Base-by-base conservation (phyloP, 1,140 invertebrate genomes). In the Temnothorax longispinosus region DNA sequence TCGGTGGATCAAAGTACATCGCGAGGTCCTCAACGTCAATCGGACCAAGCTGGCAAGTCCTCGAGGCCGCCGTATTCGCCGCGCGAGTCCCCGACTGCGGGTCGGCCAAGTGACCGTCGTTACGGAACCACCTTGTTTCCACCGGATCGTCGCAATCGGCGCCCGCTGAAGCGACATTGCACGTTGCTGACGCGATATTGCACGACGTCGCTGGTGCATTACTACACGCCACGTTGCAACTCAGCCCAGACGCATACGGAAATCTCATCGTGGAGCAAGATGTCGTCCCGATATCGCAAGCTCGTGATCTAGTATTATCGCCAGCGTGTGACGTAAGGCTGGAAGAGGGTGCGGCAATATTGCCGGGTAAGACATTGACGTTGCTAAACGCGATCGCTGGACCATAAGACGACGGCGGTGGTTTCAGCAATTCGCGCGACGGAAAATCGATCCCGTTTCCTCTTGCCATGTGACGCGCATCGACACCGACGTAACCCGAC, bases 11-110 rank as follows among this genome's bases (percentile, higher is more conserved):
- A 18, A 87, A 85, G 35, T 58, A 92, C 74, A 67, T 75, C 8
- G 88, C 90, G 50, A 95, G 78, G 41, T 95, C 94, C 65, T 95
- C 94, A 13, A 94, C 92, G 80, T 94, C 94, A 0, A 95, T 71
- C 0, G 94, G 88, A 0, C 92, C 92, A 18, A 89, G 3, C 8
- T 86, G 89, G 21, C 90, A 91, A 4, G 15, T 80, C 21, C 8
- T 88, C 3, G 32, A 10, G 2, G 15, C 4, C 2, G 7, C 0
- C 0, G 7, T 0, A 15, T 13, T 78, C 11, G 32, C 18, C 13
- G 47, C 5, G 38, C 88, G 69, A 6, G 7, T 85, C 21, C 11
- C 50, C 15, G n/a, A 15, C 13, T 60, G 52, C n/a, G 67, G 18
- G 0, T 3, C 78, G 38, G 8, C 38, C 78, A 21, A 3, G 10